Evolutionary conservation across 2,888 invertebrate species (phyloP), one percentile per base, ranked within the genome.

Genomic region (Crematogaster levior): DNA sequence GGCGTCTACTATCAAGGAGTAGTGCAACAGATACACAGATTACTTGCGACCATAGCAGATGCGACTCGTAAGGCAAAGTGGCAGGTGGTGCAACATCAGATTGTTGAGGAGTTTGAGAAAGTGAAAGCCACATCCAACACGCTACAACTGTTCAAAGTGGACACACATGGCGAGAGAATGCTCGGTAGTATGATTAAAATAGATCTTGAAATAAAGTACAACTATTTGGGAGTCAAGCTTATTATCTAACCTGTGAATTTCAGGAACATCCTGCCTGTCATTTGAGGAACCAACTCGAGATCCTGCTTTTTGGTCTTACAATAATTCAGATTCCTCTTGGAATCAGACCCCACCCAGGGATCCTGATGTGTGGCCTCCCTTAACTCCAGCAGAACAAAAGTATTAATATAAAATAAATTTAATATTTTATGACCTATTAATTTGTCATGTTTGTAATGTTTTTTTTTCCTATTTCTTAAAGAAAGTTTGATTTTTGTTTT

Each of bases 1-100:
- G 96, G 97, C 89, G 98, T 99, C 82, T 99, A 98, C 95, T 99
- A 99, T 94, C 98, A 99, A 94, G 98, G 98, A 74, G 97, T 98
- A 12, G 96, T 99, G 82, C 98, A 98, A 94, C 98, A 98, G 96
- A 97, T 99, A 91, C 97, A 98, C 91, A 96, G 97, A 91, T 96
- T 98, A 84, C 96, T 99, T 61, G 96, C 96, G 43, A 97, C 97
- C 74, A 97, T 98, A 85, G 96, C 96, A 18, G 98, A 98, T 94
- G 97, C 97, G 51, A 96, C 97, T 83, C 96, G 98, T 86, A 98
- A 97, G 94, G 97, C 97, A 83, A 97, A 97, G 95, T 99, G 98
- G 98, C 98, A 97, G 94, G 96, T 98, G 96, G 98, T 98, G 30
- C 98, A 98, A 93, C 97, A 97, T 92, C 97, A 98, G 94, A 97